These are phyloP conservation scores for Artibeus lituratus DNA, from an alignment of 2,797 vertebrate genomes.

Conservation along the genomic window DNA sequence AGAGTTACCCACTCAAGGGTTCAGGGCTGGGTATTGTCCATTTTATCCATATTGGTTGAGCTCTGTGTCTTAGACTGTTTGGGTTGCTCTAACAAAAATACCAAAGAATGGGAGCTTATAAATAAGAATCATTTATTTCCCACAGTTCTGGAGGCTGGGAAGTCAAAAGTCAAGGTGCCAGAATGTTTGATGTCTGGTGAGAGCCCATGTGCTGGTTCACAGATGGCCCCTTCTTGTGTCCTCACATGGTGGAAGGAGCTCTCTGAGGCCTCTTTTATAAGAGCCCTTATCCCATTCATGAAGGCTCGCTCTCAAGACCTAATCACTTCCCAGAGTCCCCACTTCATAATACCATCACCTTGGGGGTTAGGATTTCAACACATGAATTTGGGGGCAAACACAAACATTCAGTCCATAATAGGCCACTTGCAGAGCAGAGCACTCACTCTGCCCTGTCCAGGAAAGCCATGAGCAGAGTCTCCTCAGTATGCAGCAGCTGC, in stretches of 20 bases:
- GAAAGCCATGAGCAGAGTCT: too few species aligned
- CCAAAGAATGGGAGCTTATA: not conserved
- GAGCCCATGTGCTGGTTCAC: not conserved
- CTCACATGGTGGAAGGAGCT: not conserved
- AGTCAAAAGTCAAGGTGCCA: not conserved
- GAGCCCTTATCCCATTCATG: not conserved
- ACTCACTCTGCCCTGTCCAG: not conserved
- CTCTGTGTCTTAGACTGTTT: not conserved
- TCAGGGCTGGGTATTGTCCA: not conserved
- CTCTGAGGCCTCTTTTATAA: not conserved
- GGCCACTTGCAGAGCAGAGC: not conserved
- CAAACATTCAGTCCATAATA: not conserved
- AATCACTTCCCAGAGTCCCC: not conserved
- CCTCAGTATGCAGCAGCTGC: fast-evolving
- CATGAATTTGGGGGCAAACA: not conserved
- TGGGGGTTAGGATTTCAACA: not conserved
- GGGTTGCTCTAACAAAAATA: not conserved
- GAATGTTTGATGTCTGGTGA: not conserved
- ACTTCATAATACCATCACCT: not conserved
- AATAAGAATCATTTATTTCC: not conserved
- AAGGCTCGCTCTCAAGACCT: not conserved
- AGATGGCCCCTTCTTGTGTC: not conserved
- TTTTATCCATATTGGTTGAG: not conserved
- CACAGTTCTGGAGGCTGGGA: not conserved
- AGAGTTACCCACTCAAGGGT: not conserved